phyloP scores from a whole-genome alignment of 2,113 vertebrate genomes.

The Scolopax mira region DNA sequence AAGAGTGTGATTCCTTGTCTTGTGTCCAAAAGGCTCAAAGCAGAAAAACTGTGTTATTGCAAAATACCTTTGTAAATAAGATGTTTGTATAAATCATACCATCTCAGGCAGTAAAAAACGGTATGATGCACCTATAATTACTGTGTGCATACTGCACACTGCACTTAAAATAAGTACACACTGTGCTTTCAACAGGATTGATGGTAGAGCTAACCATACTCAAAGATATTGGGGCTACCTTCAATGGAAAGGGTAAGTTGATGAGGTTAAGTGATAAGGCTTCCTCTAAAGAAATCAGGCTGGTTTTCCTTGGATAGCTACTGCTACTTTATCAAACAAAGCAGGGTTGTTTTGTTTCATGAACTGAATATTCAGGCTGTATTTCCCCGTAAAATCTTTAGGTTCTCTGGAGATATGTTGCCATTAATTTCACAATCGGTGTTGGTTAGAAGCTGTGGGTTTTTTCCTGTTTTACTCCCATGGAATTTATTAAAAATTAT shows the following conservation, averaged over 20 bases:
- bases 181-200: not conserved
- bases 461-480: not conserved
- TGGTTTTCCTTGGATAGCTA: not conserved
- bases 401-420: not conserved
- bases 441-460: not conserved
- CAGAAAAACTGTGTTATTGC: rapidly evolving
- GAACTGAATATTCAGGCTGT: not conserved
- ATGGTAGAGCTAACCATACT: not conserved
- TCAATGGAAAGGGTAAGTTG: not conserved
- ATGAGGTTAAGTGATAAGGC: not conserved
- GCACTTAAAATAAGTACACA: not conserved
- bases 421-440: rapidly evolving
- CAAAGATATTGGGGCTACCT: not conserved
- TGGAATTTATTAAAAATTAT: not conserved
- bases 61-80: not conserved
- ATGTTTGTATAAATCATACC: not conserved
- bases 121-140: not conserved
- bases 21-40: not conserved
- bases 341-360: not conserved
- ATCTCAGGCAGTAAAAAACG: not conserved
- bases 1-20: not conserved
- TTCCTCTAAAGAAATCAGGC: not conserved
- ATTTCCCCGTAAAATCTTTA: not conserved
- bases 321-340: not conserved
- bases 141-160: not conserved